A percentile compares a stretch with the other conserved stretches of the same genome.
phyloP scores from a whole-genome alignment of 35 echinoderm and acorn worm species.

The Lytechinus pictus region DNA sequence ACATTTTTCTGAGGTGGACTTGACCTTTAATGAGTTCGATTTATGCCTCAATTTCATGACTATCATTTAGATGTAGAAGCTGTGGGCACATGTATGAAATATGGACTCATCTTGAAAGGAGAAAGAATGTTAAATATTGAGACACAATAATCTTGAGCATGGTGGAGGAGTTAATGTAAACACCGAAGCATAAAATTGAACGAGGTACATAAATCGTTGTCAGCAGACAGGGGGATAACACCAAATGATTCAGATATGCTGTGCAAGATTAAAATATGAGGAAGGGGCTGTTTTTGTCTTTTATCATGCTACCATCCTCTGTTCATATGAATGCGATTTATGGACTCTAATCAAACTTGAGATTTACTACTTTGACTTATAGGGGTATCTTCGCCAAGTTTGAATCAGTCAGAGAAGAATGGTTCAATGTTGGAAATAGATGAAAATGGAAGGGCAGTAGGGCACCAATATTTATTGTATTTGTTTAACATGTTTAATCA shows the following conservation, averaged over 20 bases:
- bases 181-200: neutral
- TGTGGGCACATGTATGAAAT: neutral
- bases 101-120: neutral
- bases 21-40: too few species aligned
- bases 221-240: neutral
- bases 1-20: too few species aligned
- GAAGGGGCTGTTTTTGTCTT: neutral
- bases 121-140: neutral
- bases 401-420: neutral
- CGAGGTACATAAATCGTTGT: neutral
- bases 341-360: neutral
- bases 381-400: neutral
- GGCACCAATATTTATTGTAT: too few species aligned
- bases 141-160: neutral
- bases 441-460: too few species aligned
- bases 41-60: too few species aligned
- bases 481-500: too few species aligned
- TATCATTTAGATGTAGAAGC: neutral
- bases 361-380: neutral
- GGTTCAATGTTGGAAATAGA: too few species aligned
- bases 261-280: neutral
- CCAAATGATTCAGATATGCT: neutral
- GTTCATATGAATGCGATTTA: neutral
- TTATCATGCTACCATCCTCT: neutral
- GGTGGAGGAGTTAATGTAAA: constrained; percentile 3